Conservation (phyloP, 2,888 invertebrate genomes). For the Conops quadrifasciatus region DNA sequence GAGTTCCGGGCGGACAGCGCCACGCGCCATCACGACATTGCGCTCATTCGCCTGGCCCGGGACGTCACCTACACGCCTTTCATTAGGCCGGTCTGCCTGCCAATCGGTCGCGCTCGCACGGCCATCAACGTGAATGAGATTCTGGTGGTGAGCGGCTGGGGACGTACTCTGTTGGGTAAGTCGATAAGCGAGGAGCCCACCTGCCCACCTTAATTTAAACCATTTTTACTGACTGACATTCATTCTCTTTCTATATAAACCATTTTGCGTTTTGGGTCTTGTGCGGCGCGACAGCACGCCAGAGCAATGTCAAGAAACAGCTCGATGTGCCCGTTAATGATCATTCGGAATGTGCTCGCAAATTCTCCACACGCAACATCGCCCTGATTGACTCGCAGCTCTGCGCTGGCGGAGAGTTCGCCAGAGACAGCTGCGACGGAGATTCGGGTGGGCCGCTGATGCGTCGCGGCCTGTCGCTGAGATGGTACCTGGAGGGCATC, state of each 20-base stretch:
- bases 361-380: constrained; percentile 53
- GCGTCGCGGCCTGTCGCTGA: constrained; percentile 55
- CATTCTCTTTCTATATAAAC: background rate
- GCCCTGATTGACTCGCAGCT: constrained; percentile 52
- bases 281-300: constrained; percentile 50
- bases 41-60: constrained; percentile 71
- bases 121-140: constrained; percentile 60
- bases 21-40: constrained; percentile 76
- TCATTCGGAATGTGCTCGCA: constrained; percentile 64
- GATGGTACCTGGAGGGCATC: constrained; percentile 62
- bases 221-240: background rate
- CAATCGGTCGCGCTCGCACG: constrained; percentile 59
- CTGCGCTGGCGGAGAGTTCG: constrained; percentile 65
- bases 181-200: background rate
- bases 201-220: no score
- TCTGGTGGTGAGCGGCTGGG: constrained; percentile 73
- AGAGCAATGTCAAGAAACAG: constrained; percentile 61
- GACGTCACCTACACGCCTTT: constrained; percentile 69
- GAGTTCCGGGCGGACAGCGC: constrained; percentile 68
- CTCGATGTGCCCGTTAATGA: constrained; percentile 66
- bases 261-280: background rate
- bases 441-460: constrained; percentile 75
- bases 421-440: constrained; percentile 71
- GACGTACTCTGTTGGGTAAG: constrained; percentile 66
- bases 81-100: constrained; percentile 72